These are phyloP conservation scores for Corydoras maculifer DNA, from an alignment of 2,113 vertebrate species.

Conservation along the genomic window DNA sequence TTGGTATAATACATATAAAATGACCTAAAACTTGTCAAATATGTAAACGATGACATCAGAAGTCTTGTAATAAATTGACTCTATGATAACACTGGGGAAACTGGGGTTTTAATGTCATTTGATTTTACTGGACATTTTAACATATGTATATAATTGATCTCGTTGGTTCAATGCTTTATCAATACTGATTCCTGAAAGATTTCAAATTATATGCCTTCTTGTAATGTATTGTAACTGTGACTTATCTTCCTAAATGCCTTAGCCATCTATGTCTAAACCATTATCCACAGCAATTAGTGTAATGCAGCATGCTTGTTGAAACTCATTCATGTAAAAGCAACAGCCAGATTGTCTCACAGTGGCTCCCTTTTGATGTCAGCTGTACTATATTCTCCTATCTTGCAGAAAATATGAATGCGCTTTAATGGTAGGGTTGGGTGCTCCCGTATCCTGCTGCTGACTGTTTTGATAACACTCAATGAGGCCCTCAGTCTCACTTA, in stretches of 20 bases:
- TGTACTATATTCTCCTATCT: constrained; percentile 10
- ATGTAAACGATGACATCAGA: too few relatives aligned
- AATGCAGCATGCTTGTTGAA: constrained; percentile 2
- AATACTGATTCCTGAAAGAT: too few relatives aligned
- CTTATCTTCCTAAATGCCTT: not conserved
- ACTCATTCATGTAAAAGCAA: constrained; percentile 31
- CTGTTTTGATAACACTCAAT: constrained; percentile 30
- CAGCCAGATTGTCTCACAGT: not conserved
- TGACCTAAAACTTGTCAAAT: too few relatives aligned
- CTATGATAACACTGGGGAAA: too few relatives aligned
- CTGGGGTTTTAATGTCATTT: too few relatives aligned
- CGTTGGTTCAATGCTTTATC: too few relatives aligned
- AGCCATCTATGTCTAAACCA: not conserved
- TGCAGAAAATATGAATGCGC: constrained; percentile 1
- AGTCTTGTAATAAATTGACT: too few relatives aligned
- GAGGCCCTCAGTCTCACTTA: constrained; percentile 31
- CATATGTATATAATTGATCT: too few relatives aligned
- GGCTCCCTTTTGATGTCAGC: constrained; percentile 2
- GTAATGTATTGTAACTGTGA: too few relatives aligned
- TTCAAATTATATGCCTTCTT: too few relatives aligned
- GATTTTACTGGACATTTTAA: too few relatives aligned
- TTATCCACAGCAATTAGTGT: constrained; percentile 10
- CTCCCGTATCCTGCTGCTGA: constrained; percentile 1
- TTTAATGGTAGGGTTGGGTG: constrained; percentile 18
- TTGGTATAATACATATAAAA: too few relatives aligned